Evolutionary conservation across 2,113 vertebrate species (phyloP), one percentile per base, ranked within the genome.

Genomic region (Gambusia holbrooki): DNA sequence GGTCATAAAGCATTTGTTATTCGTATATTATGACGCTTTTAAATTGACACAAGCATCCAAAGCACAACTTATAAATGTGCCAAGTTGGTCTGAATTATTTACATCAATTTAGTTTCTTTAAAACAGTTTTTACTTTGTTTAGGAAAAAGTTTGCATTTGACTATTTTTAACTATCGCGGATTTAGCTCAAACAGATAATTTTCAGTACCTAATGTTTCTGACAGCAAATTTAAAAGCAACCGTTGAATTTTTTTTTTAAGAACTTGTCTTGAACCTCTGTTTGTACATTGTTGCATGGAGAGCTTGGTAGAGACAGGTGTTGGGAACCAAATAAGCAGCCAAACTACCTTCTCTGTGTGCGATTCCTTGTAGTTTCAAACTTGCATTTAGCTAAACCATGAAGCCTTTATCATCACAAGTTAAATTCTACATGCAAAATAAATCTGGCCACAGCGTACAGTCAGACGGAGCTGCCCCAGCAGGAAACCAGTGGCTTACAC

Each of bases 401-500:
- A 1, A 30, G 63, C 29, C 73, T 87, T 48, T 45, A 72, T 54
- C 77, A 60, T 85, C 30, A 29, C 28, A 48, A 10, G 61, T 70
- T 71, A 74, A 79, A 78, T 74, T 37, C 40, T 69, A 63, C 15
- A n/a, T n/a, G 22, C 51, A 54, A 54, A 54, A 8, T n/a, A 54
- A 75, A 66, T 69, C 66, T 83, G 76, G 30, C 77, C 67, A 64
- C 30, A 71, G 66, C 32, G 51, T 76, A 58, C 63, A 83, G 80
- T 80, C 86, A 91, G 90, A 90, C 90, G 28, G 37, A 45, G 79
- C 11, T 87, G 86, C 78, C 77, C 84, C 89, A 77, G 87, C 92
- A 93, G 93, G 92, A 93, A 93, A 92, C 92, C 87, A 90, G 88
- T 84, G 89, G 92, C 92, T 93, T 91, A 95, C 93, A 87, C 71